These are phyloP conservation scores for Hofmannophila pseudospretella DNA, from an alignment of 2,888 invertebrate species.

Conservation along the genomic window DNA sequence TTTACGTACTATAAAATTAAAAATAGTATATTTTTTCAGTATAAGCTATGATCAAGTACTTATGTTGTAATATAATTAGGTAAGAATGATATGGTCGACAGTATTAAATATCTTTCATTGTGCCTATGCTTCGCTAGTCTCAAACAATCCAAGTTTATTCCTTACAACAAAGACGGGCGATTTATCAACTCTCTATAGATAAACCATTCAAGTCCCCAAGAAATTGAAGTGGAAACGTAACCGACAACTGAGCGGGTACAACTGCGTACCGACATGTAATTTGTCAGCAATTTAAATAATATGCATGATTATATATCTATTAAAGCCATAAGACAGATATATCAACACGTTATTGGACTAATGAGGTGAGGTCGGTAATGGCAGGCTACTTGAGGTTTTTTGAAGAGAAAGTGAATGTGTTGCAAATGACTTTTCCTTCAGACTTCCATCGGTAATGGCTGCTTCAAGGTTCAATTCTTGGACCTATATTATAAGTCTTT, in stretches of 20 bases:
- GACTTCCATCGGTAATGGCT: no score
- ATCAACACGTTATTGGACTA: slow-evolving; percentile 57
- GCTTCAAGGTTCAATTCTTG: no score
- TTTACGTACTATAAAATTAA: no score
- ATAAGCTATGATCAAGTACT: no score
- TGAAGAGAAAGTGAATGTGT: slow-evolving; percentile 35
- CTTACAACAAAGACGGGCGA: no score
- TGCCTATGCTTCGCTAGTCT: no score
- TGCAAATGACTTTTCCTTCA: not conserved
- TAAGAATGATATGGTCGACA: no score
- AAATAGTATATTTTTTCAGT: no score
- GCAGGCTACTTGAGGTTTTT: slow-evolving; percentile 26
- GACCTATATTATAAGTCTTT: no score
- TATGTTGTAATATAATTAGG: no score
- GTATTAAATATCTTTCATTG: no score
- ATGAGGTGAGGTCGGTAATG: slow-evolving; percentile 56
- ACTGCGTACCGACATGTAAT: slow-evolving; percentile 67
- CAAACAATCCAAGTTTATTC: no score
- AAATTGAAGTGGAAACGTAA: slow-evolving; percentile 65
- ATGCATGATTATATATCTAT: slow-evolving; percentile 74
- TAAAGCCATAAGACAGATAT: slow-evolving; percentile 64
- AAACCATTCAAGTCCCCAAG: slow-evolving; percentile 48
- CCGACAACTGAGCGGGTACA: slow-evolving; percentile 64
- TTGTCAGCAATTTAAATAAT: slow-evolving; percentile 77
- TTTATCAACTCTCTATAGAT: slow-evolving; percentile 37